Evolutionary conservation across 2,888 invertebrate species (phyloP), one percentile per base, ranked within the genome.

Genomic region (Criorhina ranunculi): DNA sequence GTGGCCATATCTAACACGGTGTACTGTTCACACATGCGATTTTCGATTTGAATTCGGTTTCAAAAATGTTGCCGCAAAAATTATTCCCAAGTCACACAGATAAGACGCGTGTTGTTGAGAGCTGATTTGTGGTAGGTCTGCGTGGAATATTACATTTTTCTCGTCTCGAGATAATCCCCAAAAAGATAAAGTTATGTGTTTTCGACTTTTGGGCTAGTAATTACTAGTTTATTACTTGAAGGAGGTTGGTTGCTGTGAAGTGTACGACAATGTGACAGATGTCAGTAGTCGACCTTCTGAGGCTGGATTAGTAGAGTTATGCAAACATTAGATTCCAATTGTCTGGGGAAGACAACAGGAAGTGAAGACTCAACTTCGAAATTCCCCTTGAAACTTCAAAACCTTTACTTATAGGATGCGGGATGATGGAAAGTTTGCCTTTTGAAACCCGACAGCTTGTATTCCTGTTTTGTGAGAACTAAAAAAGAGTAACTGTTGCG

Each of bases 41-140:
- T 59, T 64, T 64, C n/a, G 37, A 64, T 64, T 49, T 35, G 35
- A 64, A 66, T 40, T 57, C 12, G 19, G 49, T 49, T 57, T 66
- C 42, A 12, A 24, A n/a, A 51, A 75, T 75, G 46, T 66, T 31
- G 24, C 62, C 73, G 53, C 53, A 62, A 12, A 64, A 12, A 53
- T 42, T 33, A 33, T 35, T 44, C 55, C 33, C 12, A 2, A 29
- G 29, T 33, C 53, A 24, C 33, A 24, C 33, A 24, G 73, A 75
- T 75, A 75, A 75, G 73, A 35, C 35, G 24, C 7, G n/a, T 24
- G 51, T 15, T 24, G 37, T 51, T n/a, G 46, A 35, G 44, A 37
- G 51, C 44, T 73, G 44, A 64, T 73, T 75, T 75, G 75, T 75
- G 64, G 75, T 75, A 75, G 75, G 75, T 75, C 64, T 37, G 8